phyloP scores from a whole-genome alignment of 2,113 vertebrate species.

The Megaceryle maxima region DNA sequence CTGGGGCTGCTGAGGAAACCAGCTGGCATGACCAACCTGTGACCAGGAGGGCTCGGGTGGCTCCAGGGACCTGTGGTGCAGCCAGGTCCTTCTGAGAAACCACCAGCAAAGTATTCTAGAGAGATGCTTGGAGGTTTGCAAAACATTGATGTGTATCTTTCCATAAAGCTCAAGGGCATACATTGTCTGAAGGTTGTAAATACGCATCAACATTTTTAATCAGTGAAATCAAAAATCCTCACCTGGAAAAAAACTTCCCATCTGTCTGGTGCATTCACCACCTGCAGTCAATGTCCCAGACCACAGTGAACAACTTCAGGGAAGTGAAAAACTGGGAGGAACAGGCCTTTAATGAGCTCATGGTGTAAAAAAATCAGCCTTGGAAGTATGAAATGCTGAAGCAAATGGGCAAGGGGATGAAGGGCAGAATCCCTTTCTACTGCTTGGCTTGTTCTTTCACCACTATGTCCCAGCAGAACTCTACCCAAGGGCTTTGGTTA shows the following conservation, averaged over 20 bases:
- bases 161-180: not conserved
- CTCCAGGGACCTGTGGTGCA: accelerated
- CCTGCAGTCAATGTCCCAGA: not conserved
- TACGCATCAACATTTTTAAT: not conserved
- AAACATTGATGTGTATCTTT: not conserved
- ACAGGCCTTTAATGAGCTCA: not conserved
- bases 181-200: not conserved
- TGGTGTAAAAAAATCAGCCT: not conserved
- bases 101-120: not conserved
- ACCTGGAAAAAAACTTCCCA: not conserved
- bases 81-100: not conserved
- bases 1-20: not conserved
- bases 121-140: not conserved
- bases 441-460: not conserved
- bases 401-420: accelerated
- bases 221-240: not conserved
- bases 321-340: not conserved
- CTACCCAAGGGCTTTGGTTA: not conserved
- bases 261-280: not conserved
- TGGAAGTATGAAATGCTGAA: not conserved
- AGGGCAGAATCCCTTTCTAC: not conserved
- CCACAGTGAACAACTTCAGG: not conserved
- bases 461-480: not conserved
- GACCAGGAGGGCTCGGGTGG: not conserved
- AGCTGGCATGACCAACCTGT: not conserved